Base-by-base conservation (phyloP, 2,113 vertebrate species). In the Microcebus ravelobensis region DNA sequence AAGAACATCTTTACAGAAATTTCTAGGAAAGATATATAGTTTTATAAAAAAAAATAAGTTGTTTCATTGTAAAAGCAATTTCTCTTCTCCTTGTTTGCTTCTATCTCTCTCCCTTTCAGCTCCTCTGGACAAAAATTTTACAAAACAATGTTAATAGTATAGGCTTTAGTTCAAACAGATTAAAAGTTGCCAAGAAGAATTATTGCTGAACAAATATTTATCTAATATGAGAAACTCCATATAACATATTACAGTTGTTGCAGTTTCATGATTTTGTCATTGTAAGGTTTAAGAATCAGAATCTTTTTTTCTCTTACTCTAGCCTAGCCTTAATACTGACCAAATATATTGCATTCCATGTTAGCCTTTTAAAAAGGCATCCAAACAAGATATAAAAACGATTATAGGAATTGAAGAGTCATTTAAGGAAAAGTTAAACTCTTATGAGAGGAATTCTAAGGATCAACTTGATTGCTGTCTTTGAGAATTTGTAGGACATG, bases 121-220 rank as follows among this genome's bases (percentile, higher is more conserved):
- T 97, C 82, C 84, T 27, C 29, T 90, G 25, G 42, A 74, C 2
- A 90, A 14, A 2, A 3, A 95, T 84, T 98, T 96, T 90, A 71
- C 68, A 95, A 96, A 95, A 86, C 55, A 68, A 87, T 96, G 93
- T 92, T 71, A 95, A 89, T 81, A 97, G 97, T 74, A 85, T 96
- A 83, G 93, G 27, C 59, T 82, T 92, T 97, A 0, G 5, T 93
- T 25, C 77, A 95, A 98, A 97, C 15, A 95, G 74, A 86, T 93
- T 82, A 71, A 97, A 91, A 97, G 14, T 45, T 93, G 48, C 2
- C 82, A 87, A 79, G 50, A 97, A 84, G 23, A 95, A 79, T 95
- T 98, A 97, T 92, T 95, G 20, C 67, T 96, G 74, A 91, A 79
- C 71, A 79, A 5, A 2, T 95, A 98, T 98, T 98, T 98, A 91